Percentiles rank a stretch among this genome's conserved stretches.
These are phyloP conservation scores for Cacoxenus indagator DNA, from an alignment of 2,888 invertebrate species.

Conservation along the genomic window DNA sequence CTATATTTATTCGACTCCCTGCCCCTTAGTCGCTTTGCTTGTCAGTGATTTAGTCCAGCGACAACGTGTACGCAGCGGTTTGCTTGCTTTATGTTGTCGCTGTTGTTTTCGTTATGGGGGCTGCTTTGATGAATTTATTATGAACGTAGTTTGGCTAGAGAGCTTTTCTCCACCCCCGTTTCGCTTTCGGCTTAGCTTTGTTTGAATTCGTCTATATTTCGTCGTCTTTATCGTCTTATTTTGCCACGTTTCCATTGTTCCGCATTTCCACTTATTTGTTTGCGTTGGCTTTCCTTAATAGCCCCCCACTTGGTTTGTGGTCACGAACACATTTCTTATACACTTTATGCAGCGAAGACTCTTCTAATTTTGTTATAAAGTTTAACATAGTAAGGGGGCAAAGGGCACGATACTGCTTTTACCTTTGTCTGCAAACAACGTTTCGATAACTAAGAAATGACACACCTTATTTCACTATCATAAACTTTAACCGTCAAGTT, in stretches of 20 bases:
- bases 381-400: no score
- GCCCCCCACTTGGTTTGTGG: neutral
- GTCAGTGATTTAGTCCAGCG: neutral
- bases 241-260: neutral
- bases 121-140: slow-evolving; percentile 58
- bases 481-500: no score
- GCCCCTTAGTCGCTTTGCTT: neutral
- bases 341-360: no score
- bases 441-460: no score
- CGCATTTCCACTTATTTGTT: neutral
- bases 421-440: no score
- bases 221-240: neutral
- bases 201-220: neutral
- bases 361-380: no score
- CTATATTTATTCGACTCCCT: slow-evolving; percentile 7
- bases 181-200: neutral
- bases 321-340: no score
- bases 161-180: neutral
- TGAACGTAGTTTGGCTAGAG: slow-evolving; percentile 11
- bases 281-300: neutral
- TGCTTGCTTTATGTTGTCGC: neutral
- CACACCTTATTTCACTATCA: no score
- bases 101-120: no score
- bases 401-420: no score
- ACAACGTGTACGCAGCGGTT: neutral